phyloP scores from a whole-genome alignment of 2,888 invertebrate genomes.

The Schizotus pectinicornis region DNA sequence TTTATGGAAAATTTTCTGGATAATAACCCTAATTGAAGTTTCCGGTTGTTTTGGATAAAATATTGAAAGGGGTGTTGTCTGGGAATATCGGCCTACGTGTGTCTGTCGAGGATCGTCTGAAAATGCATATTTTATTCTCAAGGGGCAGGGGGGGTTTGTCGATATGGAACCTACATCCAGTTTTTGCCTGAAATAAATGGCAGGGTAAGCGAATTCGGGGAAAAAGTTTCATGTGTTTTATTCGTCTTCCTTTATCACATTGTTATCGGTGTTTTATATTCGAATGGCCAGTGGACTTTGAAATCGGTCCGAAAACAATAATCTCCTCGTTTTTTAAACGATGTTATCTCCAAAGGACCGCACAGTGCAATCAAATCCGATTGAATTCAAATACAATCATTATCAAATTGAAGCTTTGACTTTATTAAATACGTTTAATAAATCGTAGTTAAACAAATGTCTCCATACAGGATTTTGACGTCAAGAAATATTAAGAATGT shows the following conservation, averaged over 20 bases:
- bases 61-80: too few relatives aligned
- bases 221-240: constrained; percentile 24
- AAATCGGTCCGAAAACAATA: constrained; percentile 17
- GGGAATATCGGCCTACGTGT: too few relatives aligned
- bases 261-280: constrained; percentile 25
- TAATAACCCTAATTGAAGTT: too few relatives aligned
- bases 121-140: constrained; percentile 15
- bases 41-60: too few relatives aligned
- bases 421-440: too few relatives aligned
- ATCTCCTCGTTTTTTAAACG: constrained; percentile 12
- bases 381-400: too few relatives aligned
- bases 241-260: constrained; percentile 27
- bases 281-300: constrained; percentile 20
- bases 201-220: constrained; percentile 21
- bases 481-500: too few relatives aligned
- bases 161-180: constrained; percentile 10
- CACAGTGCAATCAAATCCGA: background rate
- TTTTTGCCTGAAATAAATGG: constrained; percentile 24
- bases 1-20: too few relatives aligned
- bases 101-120: background rate
- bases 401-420: too few relatives aligned
- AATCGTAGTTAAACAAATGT: too few relatives aligned
- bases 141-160: constrained; percentile 6
- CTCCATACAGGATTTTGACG: too few relatives aligned
- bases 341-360: background rate